Conservation (phyloP, 1,140 invertebrate species). For the Zaprionus davidi region DNA sequence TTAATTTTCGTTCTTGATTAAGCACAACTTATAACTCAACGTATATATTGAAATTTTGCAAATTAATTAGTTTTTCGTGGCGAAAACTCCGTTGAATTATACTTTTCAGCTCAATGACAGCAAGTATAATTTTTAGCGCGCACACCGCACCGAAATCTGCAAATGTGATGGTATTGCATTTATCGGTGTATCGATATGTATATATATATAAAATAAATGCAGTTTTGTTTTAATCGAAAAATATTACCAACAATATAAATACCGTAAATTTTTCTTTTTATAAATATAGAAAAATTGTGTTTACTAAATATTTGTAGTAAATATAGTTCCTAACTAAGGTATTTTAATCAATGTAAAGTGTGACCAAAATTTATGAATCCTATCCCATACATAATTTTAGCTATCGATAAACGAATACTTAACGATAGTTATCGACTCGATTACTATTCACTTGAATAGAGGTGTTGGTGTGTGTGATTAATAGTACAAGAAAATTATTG, state of each 20-base stretch:
- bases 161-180: background rate
- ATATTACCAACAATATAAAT: background rate
- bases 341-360: background rate
- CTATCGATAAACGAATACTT: conserved; percentile 13
- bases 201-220: background rate
- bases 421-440: conserved; percentile 9
- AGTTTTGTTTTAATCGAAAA: background rate
- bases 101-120: conserved; percentile 1
- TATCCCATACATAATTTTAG: background rate
- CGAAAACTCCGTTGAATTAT: background rate
- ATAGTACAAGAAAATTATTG: conserved; percentile 24
- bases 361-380: background rate
- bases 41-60: background rate
- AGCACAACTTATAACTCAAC: background rate
- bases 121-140: conserved; percentile 39
- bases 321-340: too few species aligned
- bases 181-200: conserved; percentile 5
- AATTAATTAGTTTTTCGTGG: background rate
- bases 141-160: conserved; percentile 32
- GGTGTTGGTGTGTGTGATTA: conserved; percentile 24
- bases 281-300: background rate
- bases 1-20: background rate
- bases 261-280: background rate
- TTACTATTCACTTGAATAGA: conserved; percentile 6
- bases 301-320: background rate